Evolutionary conservation across 2,888 invertebrate genomes (phyloP).

Genomic region (Temnothorax ravouxi): DNA sequence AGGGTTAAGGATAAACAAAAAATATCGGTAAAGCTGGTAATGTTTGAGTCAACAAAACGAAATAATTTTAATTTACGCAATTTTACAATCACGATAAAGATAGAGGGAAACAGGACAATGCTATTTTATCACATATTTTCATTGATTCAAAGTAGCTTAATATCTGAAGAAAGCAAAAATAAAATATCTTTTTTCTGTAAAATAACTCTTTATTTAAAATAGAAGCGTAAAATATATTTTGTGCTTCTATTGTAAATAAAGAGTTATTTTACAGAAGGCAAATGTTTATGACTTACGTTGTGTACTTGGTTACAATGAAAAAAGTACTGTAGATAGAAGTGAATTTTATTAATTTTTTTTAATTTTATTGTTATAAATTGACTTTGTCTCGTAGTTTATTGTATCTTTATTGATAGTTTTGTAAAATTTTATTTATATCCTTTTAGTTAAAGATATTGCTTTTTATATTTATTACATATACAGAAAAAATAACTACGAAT

Average conservation of each 20-base stretch:
- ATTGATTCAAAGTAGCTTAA: background rate
- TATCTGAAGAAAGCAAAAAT: background rate
- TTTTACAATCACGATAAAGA: background rate
- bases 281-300: background rate
- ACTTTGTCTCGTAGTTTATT: background rate
- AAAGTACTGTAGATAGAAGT: background rate
- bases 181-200: too few relatives aligned
- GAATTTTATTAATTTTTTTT: background rate
- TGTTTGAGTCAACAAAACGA: background rate
- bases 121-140: background rate
- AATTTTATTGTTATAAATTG: background rate
- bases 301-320: background rate
- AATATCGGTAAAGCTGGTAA: background rate
- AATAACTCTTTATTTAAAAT: too few relatives aligned
- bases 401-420: background rate
- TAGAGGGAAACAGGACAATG: background rate
- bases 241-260: background rate
- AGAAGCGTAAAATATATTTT: background rate
- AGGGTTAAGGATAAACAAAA: background rate
- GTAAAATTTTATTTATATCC: background rate
- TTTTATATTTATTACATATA: background rate
- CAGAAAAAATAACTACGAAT: background rate
- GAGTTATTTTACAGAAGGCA: background rate
- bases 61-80: background rate
- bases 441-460: background rate